phyloP scores from a whole-genome alignment of 2,888 invertebrate species.

The Acleris holmiana region DNA sequence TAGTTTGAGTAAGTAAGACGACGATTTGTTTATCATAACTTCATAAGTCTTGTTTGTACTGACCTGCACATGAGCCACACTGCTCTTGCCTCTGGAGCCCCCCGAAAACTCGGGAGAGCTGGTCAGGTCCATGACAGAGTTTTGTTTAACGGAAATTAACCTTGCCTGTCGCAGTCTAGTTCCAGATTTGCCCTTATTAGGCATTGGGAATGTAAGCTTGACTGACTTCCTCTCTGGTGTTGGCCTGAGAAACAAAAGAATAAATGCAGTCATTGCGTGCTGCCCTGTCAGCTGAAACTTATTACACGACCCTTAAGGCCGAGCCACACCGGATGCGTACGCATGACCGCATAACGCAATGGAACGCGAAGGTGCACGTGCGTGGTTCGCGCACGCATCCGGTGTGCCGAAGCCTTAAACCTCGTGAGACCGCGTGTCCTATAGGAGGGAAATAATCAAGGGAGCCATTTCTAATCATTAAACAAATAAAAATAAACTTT shows the following conservation, averaged over 20 bases:
- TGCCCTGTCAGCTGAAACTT: too few species aligned
- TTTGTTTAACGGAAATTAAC: constrained; percentile 52
- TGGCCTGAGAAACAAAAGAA: constrained; percentile 51
- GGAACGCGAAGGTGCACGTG: too few species aligned
- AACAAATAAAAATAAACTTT: too few species aligned
- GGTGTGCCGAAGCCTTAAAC: too few species aligned
- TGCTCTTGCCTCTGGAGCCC: constrained; percentile 30
- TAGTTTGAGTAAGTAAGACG: too few species aligned
- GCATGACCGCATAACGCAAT: too few species aligned
- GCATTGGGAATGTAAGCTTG: constrained; percentile 55
- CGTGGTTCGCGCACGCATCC: too few species aligned
- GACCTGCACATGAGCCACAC: constrained; percentile 14
- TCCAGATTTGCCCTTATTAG: constrained; percentile 46
- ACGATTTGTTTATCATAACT: not conserved
- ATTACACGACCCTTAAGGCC: too few species aligned
- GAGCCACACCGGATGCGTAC: too few species aligned
- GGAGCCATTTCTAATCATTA: too few species aligned
- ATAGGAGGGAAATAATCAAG: too few species aligned
- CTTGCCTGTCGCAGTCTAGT: constrained; percentile 57
- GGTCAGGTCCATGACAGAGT: constrained; percentile 63
- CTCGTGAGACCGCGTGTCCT: too few species aligned
- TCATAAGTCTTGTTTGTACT: not conserved
- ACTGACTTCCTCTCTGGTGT: constrained; percentile 61
- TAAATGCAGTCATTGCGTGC: not conserved
- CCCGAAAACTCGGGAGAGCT: constrained; percentile 59